Conservation (phyloP, 2,888 invertebrate genomes). For the Ormyrus nitidulus region DNA sequence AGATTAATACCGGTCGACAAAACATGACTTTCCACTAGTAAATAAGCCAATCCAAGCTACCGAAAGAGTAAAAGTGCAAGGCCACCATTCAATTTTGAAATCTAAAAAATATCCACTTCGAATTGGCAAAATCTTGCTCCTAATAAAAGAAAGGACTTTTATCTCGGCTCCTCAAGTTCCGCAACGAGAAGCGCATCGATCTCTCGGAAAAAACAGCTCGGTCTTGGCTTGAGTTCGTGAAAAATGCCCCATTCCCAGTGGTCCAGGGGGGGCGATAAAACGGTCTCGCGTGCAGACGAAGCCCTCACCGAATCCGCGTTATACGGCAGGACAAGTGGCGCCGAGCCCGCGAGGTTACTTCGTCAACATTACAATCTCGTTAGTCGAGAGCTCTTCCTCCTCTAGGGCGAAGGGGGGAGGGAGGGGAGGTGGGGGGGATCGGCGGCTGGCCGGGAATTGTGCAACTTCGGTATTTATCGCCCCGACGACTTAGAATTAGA, state of each 20-base stretch:
- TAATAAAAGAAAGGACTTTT: no score
- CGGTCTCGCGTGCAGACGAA: slow-evolving; percentile 10
- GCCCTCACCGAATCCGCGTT: slow-evolving; percentile 23
- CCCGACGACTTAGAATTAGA: slow-evolving; percentile 52
- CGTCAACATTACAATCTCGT: slow-evolving; percentile 55
- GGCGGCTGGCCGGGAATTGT: slow-evolving; percentile 33
- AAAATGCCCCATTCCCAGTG: slow-evolving; percentile 23
- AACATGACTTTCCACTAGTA: slow-evolving; percentile 15
- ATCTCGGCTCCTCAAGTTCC: no score
- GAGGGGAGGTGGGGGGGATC: background rate
- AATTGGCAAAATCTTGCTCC: background rate
- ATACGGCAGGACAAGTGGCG: slow-evolving; percentile 32
- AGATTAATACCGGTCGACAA: slow-evolving; percentile 21
- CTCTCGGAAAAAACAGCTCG: slow-evolving; percentile 10
- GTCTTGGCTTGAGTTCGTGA: slow-evolving; percentile 4
- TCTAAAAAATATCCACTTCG: background rate
- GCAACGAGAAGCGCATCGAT: slow-evolving; percentile 13
- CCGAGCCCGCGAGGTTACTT: slow-evolving; percentile 43
- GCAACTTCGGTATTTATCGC: slow-evolving; percentile 55
- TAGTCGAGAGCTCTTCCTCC: slow-evolving; percentile 35
- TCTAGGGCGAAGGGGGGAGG: background rate
- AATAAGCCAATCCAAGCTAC: background rate
- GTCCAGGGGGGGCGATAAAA: slow-evolving; percentile 5
- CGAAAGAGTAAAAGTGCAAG: no score
- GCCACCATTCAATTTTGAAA: no score